A percentile compares a stretch with the other conserved stretches of the same genome.
Evolutionary conservation across 37 sponge, comb jelly and placozoan genomes (phyloP).

Genomic region (Ephydatia muelleri): DNA sequence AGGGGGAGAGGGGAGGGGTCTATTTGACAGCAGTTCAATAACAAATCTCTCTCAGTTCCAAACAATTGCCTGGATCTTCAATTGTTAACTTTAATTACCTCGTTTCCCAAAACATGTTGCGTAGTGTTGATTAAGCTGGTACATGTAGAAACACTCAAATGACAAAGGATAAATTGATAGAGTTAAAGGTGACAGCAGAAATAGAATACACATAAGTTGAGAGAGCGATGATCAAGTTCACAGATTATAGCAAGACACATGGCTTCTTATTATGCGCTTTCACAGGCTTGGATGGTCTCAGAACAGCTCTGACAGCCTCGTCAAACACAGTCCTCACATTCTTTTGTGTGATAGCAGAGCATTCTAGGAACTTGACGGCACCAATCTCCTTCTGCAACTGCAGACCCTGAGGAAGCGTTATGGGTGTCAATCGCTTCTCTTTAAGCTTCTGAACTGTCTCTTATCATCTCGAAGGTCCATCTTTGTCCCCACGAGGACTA

Average conservation of each 20-base stretch:
- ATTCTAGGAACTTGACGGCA: slow-evolving; percentile 75
- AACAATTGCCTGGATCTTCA: too few relatives aligned
- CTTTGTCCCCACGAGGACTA: slow-evolving; percentile 80
- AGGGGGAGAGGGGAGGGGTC: too few relatives aligned
- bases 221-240: too few relatives aligned
- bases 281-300: slow-evolving; percentile 36
- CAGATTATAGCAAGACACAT: slow-evolving; percentile 8
- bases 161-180: too few relatives aligned
- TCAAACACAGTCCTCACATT: slow-evolving; percentile 80
- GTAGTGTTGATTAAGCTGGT: too few relatives aligned
- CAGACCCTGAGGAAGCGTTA: slow-evolving; percentile 52
- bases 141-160: too few relatives aligned
- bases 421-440: slow-evolving; percentile 61
- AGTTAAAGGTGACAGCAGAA: too few relatives aligned
- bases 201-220: too few relatives aligned
- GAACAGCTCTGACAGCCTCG: slow-evolving; percentile 86
- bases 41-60: too few relatives aligned
- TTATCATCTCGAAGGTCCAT: slow-evolving; percentile 75
- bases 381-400: slow-evolving; percentile 65
- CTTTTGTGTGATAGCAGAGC: slow-evolving; percentile 78
- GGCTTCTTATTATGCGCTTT: slow-evolving; percentile 53
- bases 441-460: slow-evolving; percentile 64
- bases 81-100: too few relatives aligned
- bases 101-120: too few relatives aligned
- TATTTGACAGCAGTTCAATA: too few relatives aligned